Conservation (phyloP, 2,113 vertebrate genomes). For the Rynchops niger region DNA sequence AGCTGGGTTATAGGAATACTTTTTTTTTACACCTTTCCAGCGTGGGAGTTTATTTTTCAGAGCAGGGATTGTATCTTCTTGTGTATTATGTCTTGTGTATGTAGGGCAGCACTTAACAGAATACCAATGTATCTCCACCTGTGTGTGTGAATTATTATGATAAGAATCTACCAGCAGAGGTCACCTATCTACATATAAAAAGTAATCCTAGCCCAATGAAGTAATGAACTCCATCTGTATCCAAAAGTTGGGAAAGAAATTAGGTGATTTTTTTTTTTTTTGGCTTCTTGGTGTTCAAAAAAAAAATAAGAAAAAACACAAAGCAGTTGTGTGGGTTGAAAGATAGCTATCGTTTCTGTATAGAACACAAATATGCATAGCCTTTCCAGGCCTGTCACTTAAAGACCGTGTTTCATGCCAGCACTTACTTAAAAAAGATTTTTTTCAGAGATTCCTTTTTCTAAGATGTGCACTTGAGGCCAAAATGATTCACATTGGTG, state of each 20-base stretch:
- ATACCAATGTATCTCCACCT: neutral
- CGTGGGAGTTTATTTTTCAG: neutral
- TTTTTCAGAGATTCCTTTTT: neutral
- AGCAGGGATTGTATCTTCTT: neutral
- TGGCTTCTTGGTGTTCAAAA: neutral
- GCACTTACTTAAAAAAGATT: neutral
- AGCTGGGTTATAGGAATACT: neutral
- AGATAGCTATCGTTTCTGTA: constrained; percentile 9
- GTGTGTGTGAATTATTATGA: neutral
- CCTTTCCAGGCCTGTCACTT: constrained; percentile 38
- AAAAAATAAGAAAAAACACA: neutral
- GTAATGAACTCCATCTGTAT: neutral
- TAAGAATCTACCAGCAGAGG: constrained; percentile 63
- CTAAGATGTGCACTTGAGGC: neutral
- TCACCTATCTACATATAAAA: constrained; percentile 13
- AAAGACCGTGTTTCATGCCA: neutral
- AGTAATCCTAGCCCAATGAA: neutral
- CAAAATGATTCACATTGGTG: constrained; percentile 52
- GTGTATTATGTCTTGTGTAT: neutral
- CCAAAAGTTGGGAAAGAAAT: neutral
- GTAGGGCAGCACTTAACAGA: neutral
- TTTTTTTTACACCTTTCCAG: neutral
- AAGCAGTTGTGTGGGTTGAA: neutral
- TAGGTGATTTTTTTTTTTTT: neutral
- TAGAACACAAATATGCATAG: constrained; percentile 35